Evolutionary conservation across 2,888 invertebrate genomes (phyloP).

Genomic region (Euphydryas editha): DNA sequence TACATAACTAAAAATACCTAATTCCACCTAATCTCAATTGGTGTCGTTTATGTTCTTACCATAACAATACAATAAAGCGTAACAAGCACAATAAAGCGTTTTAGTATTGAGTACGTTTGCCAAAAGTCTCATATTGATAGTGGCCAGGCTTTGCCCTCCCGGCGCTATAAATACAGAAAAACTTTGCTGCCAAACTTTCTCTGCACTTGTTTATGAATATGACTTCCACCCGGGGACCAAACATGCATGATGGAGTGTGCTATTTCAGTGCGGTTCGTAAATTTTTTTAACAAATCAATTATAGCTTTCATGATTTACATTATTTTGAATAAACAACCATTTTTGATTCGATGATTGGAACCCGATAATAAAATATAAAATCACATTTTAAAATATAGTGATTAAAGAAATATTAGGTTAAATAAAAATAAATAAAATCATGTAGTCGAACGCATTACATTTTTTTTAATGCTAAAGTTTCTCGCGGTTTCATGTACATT

Average conservation of each 20-base stretch:
- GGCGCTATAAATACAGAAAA: conserved; percentile 73
- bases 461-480: too few relatives aligned
- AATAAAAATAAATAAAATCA: neutral
- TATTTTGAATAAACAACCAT: neutral
- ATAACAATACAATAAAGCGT: too few relatives aligned
- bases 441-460: neutral
- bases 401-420: neutral
- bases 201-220: conserved; percentile 76
- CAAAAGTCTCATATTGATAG: conserved; percentile 51
- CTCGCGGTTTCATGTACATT: too few relatives aligned
- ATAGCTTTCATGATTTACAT: conserved; percentile 7
- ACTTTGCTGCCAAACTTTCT: conserved; percentile 74
- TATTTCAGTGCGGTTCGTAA: conserved; percentile 30
- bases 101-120: conserved; percentile 48
- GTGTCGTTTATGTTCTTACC: conserved; percentile 27
- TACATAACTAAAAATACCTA: neutral
- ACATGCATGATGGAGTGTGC: conserved; percentile 37
- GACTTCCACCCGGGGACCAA: conserved; percentile 56
- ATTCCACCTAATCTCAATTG: conserved; percentile 23
- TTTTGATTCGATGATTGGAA: neutral
- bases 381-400: neutral
- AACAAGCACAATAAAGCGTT: conserved; percentile 46
- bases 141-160: conserved; percentile 47
- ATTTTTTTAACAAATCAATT: conserved; percentile 35
- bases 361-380: neutral